Percentiles rank a stretch among this genome's conserved stretches.
phyloP scores from a whole-genome alignment of 2,113 vertebrate species.

The Pseudopodoces humilis region DNA sequence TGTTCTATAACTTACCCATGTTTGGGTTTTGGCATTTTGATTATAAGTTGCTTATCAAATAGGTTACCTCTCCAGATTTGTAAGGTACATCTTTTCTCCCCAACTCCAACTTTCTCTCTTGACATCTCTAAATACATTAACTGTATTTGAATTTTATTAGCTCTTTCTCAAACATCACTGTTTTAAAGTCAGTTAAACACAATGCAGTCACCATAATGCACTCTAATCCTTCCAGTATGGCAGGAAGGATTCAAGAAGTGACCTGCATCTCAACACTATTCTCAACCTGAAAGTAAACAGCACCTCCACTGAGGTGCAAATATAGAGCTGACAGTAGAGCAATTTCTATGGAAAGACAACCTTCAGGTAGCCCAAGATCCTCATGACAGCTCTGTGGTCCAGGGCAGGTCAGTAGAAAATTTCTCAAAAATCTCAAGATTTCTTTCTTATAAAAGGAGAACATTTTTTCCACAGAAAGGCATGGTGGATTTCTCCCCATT shows the following conservation, averaged over 20 bases:
- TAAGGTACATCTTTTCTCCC: not conserved
- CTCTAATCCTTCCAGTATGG: not conserved
- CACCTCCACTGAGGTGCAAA: not conserved
- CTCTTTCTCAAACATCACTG: not conserved
- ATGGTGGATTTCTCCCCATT: not conserved
- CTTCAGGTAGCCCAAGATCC: not conserved
- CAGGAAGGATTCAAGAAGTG: not conserved
- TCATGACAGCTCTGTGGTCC: not conserved
- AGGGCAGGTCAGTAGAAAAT: not conserved
- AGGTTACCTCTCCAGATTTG: not conserved
- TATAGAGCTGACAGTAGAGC: not conserved
- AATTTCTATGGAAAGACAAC: not conserved
- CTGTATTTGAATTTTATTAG: not conserved
- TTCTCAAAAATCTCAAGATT: not conserved
- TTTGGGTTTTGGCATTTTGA: not conserved
- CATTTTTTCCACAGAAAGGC: not conserved
- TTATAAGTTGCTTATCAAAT: not conserved
- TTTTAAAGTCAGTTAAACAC: not conserved
- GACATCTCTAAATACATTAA: not conserved
- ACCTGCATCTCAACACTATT: not conserved
- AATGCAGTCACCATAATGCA: not conserved
- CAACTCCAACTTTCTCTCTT: not conserved
- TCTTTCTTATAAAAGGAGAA: not conserved
- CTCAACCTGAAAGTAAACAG: not conserved
- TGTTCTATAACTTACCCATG: not conserved